Conservation (phyloP, 2,113 vertebrate genomes). For the Petrocephalus zakoni region DNA sequence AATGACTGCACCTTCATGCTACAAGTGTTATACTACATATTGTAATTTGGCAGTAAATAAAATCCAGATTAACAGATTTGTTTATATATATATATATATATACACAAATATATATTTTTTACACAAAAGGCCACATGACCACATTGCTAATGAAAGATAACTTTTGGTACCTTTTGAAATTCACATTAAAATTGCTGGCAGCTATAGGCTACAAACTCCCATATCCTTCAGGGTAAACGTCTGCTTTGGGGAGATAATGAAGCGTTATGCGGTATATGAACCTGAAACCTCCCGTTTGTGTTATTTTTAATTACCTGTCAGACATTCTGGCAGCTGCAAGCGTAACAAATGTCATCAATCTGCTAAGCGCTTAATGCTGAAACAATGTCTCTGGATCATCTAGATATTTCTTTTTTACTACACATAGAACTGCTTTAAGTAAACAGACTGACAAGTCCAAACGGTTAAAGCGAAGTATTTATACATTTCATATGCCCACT, state of each 20-base stretch:
- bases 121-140: constrained; percentile 18
- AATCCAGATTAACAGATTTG: constrained; percentile 1
- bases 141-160: constrained; percentile 23
- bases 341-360: constrained; percentile 42
- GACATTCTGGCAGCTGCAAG: constrained; percentile 20
- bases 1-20: not conserved
- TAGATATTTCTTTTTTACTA: constrained; percentile 31
- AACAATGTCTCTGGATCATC: constrained; percentile 31
- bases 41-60: not conserved
- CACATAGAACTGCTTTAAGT: not conserved
- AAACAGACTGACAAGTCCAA: not conserved
- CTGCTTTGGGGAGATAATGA: constrained; percentile 50
- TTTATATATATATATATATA: not conserved
- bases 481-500: not conserved
- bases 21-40: not conserved
- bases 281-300: constrained; percentile 34
- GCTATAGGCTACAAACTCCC: constrained; percentile 33
- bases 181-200: constrained; percentile 43
- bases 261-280: constrained; percentile 47
- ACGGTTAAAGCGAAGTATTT: not conserved
- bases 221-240: constrained; percentile 38
- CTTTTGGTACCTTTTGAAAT: constrained; percentile 31
- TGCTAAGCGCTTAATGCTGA: constrained; percentile 27
- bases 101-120: not conserved
- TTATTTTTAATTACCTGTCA: constrained; percentile 49